A percentile compares a stretch with the other conserved stretches of the same genome.
These are phyloP conservation scores for Lagopus muta DNA, from an alignment of 2,113 vertebrate genomes.

Conservation along the genomic window DNA sequence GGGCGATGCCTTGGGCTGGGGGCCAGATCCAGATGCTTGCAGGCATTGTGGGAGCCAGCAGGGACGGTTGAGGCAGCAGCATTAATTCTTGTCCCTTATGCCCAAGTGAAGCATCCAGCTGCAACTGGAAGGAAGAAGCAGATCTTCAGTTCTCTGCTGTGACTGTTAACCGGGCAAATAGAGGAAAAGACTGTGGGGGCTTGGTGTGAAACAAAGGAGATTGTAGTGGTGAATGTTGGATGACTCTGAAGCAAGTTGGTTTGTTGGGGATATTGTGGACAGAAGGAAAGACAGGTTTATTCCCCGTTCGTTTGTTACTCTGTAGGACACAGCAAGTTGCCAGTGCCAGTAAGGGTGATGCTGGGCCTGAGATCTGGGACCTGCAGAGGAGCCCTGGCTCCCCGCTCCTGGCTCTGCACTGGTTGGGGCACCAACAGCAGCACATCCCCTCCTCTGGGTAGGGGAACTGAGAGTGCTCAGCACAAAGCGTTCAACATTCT, in stretches of 20 bases:
- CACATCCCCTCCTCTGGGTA: background rate
- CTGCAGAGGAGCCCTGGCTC: background rate
- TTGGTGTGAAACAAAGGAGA: conserved; percentile 56
- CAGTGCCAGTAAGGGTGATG: background rate
- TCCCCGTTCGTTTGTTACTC: conserved; percentile 33
- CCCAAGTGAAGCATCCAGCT: conserved; percentile 13
- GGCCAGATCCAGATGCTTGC: background rate
- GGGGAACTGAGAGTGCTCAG: background rate
- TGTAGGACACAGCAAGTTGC: background rate
- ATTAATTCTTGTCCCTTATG: conserved; percentile 15
- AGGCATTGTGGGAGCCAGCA: background rate
- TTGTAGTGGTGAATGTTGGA: conserved; percentile 59
- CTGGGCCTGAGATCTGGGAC: background rate
- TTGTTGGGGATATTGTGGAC: conserved; percentile 14
- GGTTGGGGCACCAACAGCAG: background rate
- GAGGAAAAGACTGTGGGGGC: conserved; percentile 50
- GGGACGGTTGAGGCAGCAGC: background rate
- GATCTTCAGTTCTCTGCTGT: conserved; percentile 52
- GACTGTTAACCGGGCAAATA: conserved; percentile 58
- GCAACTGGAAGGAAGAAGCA: conserved; percentile 25
- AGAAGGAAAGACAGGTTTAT: background rate
- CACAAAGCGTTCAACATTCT: background rate
- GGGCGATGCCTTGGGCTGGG: background rate
- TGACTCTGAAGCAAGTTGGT: conserved; percentile 67
- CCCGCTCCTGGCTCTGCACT: background rate